A percentile compares a stretch with the other conserved stretches of the same genome.
Conservation (phyloP, 2,888 invertebrate species). For the Blera fallax region DNA sequence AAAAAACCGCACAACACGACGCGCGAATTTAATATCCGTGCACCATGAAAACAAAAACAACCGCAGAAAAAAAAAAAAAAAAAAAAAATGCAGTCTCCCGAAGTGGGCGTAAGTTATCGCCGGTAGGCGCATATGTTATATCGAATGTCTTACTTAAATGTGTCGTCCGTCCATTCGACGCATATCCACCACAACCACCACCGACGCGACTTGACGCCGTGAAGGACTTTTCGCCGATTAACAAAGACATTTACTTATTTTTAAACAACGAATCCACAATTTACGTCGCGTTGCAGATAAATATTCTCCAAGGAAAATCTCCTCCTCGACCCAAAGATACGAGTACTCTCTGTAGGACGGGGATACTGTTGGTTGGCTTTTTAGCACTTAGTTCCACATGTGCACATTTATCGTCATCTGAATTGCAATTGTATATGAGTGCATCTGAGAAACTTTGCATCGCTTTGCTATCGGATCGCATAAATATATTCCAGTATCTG, state of each 20-base stretch:
- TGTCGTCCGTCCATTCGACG: conserved; percentile 47
- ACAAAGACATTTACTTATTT: conserved; percentile 60
- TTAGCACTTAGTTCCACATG: conserved; percentile 49
- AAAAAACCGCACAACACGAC: conserved; percentile 42
- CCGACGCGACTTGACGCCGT: background rate
- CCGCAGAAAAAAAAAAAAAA: conserved; percentile 8
- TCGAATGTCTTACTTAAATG: conserved; percentile 71
- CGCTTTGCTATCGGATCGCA: background rate
- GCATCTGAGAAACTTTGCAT: conserved; percentile 7
- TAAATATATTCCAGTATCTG: background rate
- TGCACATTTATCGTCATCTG: conserved; percentile 36
- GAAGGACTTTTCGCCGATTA: conserved; percentile 48
- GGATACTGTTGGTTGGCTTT: conserved; percentile 5
- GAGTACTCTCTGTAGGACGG: background rate
- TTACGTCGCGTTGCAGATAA: conserved; percentile 39
- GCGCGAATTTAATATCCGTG: conserved; percentile 53
- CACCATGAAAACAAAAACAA: conserved; percentile 44
- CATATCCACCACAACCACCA: conserved; percentile 2
- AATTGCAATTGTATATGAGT: conserved; percentile 3
- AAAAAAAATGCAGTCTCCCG: conserved; percentile 46
- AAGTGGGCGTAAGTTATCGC: conserved; percentile 72
- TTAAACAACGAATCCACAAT: conserved; percentile 58
- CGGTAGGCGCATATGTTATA: conserved; percentile 70
- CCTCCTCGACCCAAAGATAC: background rate
- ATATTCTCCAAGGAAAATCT: conserved; percentile 15